These are phyloP conservation scores for Squalus acanthias DNA, from an alignment of 2,797 vertebrate genomes.

Conservation along the genomic window DNA sequence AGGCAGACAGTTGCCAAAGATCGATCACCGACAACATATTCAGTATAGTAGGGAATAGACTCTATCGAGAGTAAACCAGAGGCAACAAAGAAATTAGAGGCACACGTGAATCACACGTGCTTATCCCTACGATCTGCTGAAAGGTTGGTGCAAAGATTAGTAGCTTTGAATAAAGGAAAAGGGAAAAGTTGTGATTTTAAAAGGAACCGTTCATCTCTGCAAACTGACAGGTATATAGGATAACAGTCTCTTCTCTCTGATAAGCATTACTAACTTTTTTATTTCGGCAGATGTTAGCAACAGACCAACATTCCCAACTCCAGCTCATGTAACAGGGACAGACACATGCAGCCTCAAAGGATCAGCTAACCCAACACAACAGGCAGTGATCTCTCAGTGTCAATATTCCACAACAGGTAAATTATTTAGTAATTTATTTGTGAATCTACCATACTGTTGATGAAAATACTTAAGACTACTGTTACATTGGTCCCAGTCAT, in stretches of 20 bases:
- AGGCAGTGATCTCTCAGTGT: slow-evolving; percentile 43
- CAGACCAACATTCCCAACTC: slow-evolving; percentile 46
- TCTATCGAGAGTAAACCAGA: background rate
- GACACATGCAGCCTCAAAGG: slow-evolving; percentile 21
- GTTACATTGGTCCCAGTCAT: background rate
- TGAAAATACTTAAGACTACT: background rate
- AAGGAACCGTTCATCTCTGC: background rate
- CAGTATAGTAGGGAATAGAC: background rate
- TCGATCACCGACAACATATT: background rate
- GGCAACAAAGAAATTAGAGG: background rate
- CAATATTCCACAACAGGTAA: background rate
- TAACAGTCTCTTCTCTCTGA: slow-evolving; percentile 10
- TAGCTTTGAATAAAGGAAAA: background rate
- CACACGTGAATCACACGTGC: background rate
- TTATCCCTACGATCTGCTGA: background rate
- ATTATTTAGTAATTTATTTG: background rate
- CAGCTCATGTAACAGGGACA: slow-evolving; percentile 44
- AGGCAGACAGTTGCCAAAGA: background rate
- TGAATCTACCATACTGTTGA: background rate
- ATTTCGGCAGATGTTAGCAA: slow-evolving; percentile 44
- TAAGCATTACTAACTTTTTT: slow-evolving; percentile 38
- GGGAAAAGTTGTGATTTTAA: background rate
- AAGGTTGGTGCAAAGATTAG: slow-evolving; percentile 31
- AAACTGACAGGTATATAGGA: background rate
- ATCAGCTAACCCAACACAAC: slow-evolving; percentile 43